Evolutionary conservation across 2,888 invertebrate species (phyloP).

Genomic region (Sarcophaga carnaria): DNA sequence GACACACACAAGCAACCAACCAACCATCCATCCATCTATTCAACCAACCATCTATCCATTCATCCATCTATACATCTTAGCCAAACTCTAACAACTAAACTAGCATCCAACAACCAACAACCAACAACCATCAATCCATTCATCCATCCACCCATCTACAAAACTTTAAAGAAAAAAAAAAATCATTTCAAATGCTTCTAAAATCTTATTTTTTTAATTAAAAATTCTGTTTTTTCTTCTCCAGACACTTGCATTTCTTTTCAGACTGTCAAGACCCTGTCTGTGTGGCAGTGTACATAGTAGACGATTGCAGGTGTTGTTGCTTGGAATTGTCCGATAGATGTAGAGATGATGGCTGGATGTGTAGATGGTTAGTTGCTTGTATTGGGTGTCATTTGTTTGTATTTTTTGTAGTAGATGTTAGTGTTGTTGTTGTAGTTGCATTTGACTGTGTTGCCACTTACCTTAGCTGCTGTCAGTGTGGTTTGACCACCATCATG

Average conservation of each 20-base stretch:
- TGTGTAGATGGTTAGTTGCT: constrained; percentile 19
- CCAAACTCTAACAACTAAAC: too few species aligned
- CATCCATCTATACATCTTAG: neutral
- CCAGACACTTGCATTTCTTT: constrained; percentile 54
- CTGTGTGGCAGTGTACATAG: neutral
- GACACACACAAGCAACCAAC: neutral
- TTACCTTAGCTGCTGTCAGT: constrained; percentile 17
- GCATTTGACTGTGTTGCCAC: neutral
- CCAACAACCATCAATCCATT: constrained; percentile 1
- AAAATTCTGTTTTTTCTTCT: constrained; percentile 18
- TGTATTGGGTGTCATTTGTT: constrained; percentile 19
- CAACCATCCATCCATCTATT: constrained; percentile 18
- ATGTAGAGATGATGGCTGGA: neutral
- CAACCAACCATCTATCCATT: constrained; percentile 18
- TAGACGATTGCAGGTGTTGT: constrained; percentile 52
- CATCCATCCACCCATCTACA: neutral
- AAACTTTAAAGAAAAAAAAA: neutral
- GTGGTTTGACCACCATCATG: constrained; percentile 49
- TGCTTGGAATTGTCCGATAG: neutral
- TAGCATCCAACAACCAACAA: neutral
- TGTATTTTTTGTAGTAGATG: constrained; percentile 20
- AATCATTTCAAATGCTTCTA: neutral
- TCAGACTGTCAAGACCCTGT: neutral
- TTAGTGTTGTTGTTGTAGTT: neutral
- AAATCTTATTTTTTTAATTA: constrained; percentile 5